These are phyloP conservation scores for Rhamphomyia laevipes DNA, from an alignment of 2,888 invertebrate genomes.

Conservation along the genomic window DNA sequence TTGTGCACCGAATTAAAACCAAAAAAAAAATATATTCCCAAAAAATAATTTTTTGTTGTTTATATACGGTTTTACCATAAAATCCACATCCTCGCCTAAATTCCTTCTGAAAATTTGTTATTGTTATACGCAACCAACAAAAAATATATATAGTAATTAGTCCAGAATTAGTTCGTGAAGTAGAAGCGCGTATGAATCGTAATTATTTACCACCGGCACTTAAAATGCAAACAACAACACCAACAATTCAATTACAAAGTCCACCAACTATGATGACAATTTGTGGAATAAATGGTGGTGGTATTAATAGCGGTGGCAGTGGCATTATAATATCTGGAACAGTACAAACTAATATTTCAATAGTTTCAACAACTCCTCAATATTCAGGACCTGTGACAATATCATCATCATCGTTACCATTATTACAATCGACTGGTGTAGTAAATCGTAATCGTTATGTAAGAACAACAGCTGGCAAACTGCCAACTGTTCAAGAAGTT, in stretches of 20 bases:
- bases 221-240: conserved; percentile 40
- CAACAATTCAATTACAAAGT: conserved; percentile 29
- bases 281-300: conserved; percentile 2
- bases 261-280: conserved; percentile 16
- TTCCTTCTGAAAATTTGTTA: background rate
- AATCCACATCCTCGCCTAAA: too few relatives aligned
- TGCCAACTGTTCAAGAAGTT: conserved; percentile 65
- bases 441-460: conserved; percentile 29
- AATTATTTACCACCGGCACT: conserved; percentile 62
- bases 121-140: too few relatives aligned
- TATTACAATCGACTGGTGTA: conserved; percentile 14
- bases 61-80: too few relatives aligned
- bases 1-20: too few relatives aligned
- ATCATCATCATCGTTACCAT: conserved; percentile 16
- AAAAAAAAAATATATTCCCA: too few relatives aligned
- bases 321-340: background rate
- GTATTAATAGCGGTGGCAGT: background rate
- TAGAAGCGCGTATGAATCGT: conserved; percentile 76
- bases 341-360: background rate
- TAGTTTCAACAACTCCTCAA: background rate
- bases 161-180: conserved; percentile 79
- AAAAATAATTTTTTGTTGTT: too few relatives aligned
- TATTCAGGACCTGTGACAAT: background rate
- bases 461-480: conserved; percentile 30
- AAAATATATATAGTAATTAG: conserved; percentile 65